These are phyloP conservation scores for Drymonia ruficornis DNA, from an alignment of 2,888 invertebrate species.

Conservation along the genomic window DNA sequence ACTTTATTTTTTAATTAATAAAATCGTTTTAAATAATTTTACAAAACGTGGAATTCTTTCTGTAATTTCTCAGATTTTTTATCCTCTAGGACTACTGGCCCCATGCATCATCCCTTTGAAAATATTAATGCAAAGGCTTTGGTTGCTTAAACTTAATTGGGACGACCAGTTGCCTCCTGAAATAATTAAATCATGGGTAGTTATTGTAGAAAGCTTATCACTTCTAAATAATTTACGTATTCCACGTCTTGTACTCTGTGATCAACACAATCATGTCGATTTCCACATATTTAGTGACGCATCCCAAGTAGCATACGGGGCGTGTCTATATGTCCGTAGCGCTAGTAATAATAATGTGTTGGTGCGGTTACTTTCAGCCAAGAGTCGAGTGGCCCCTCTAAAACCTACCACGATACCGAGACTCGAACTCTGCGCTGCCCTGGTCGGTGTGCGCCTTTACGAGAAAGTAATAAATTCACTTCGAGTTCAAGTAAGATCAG, in stretches of 20 bases:
- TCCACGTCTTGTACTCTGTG: conserved; percentile 2
- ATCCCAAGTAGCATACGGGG: conserved; percentile 4
- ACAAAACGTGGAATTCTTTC: not conserved
- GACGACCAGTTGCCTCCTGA: conserved; percentile 3
- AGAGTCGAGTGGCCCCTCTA: conserved; percentile 27
- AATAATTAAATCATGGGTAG: not conserved
- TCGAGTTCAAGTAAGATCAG: conserved; percentile 1
- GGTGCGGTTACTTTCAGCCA: conserved; percentile 26
- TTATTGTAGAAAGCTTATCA: not conserved
- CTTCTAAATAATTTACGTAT: not conserved
- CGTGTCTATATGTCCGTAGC: conserved; percentile 2
- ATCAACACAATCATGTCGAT: not conserved
- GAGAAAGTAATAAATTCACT: conserved; percentile 15
- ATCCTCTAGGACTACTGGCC: conserved; percentile 8
- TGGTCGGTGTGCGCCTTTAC: conserved; percentile 28
- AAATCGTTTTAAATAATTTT: not conserved
- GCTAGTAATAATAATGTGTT: conserved; percentile 5
- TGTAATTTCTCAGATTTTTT: conserved; percentile 6
- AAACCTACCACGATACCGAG: conserved; percentile 31
- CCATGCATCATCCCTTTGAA: conserved; percentile 5
- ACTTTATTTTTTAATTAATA: conserved; percentile 6
- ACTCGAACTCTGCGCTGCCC: conserved; percentile 38
- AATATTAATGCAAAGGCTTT: conserved; percentile 7
- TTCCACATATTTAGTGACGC: conserved; percentile 6
- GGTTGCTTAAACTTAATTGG: conserved; percentile 2